Evolutionary conservation across 1,140 invertebrate species (phyloP).

Genomic region (Choristoneura fumiferana): DNA sequence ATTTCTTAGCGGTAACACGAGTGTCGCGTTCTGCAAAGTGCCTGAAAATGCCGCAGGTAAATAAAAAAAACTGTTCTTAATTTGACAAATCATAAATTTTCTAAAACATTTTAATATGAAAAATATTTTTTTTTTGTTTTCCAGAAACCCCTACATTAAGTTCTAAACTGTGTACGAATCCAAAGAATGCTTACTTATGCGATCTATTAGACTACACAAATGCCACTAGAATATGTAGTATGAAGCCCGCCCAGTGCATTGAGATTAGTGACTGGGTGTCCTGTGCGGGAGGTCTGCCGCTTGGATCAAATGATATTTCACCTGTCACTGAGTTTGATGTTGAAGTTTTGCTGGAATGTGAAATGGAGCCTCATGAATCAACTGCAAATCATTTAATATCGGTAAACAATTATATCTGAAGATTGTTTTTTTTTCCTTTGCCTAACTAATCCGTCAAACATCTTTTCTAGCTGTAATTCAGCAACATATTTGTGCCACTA

Average conservation of each 20-base stretch:
- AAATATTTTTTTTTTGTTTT: slow-evolving; percentile 34
- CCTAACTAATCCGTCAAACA: too few relatives aligned
- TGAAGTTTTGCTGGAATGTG: slow-evolving; percentile 70
- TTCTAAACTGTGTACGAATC: slow-evolving; percentile 67
- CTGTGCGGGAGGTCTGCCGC: slow-evolving; percentile 56
- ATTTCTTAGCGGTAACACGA: slow-evolving; percentile 66
- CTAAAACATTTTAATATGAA: too few relatives aligned
- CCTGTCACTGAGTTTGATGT: slow-evolving; percentile 57
- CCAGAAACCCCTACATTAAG: slow-evolving; percentile 68
- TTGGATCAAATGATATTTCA: slow-evolving; percentile 50
- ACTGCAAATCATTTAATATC: slow-evolving; percentile 37
- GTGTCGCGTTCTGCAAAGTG: slow-evolving; percentile 72
- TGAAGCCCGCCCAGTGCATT: slow-evolving; percentile 66
- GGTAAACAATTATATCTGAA: not conserved
- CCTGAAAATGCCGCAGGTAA: slow-evolving; percentile 69
- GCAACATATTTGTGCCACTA: too few relatives aligned
- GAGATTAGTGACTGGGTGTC: slow-evolving; percentile 68
- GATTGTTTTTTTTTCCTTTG: too few relatives aligned
- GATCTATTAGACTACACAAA: slow-evolving; percentile 67
- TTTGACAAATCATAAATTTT: too few relatives aligned
- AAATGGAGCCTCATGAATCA: slow-evolving; percentile 63
- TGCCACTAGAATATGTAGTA: slow-evolving; percentile 65
- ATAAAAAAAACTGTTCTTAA: not conserved
- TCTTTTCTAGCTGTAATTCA: too few relatives aligned
- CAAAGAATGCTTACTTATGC: slow-evolving; percentile 72